Evolutionary conservation across 2,888 invertebrate species (phyloP).

Genomic region (Phyllotreta striolata): DNA sequence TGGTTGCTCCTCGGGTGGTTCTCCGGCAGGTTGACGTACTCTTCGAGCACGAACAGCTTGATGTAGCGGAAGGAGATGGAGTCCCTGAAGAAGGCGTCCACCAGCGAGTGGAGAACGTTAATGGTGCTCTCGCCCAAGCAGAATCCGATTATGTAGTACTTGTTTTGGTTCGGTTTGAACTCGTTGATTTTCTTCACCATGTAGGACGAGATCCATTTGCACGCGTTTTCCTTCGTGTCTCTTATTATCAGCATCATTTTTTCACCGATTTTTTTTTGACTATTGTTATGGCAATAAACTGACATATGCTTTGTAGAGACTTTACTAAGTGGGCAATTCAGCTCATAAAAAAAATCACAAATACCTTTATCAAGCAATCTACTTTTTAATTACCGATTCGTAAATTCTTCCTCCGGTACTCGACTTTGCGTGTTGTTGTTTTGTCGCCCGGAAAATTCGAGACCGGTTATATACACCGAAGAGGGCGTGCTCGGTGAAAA

Average conservation of each 20-base stretch:
- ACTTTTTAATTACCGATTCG: too few relatives aligned
- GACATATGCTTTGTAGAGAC: too few relatives aligned
- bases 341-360: too few relatives aligned
- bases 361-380: too few relatives aligned
- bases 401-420: too few relatives aligned
- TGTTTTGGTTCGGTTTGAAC: conserved; percentile 70
- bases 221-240: background rate
- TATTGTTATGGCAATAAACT: too few relatives aligned
- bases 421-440: too few relatives aligned
- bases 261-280: background rate
- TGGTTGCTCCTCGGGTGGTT: conserved; percentile 95
- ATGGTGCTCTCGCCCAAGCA: conserved; percentile 84
- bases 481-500: conserved; percentile 20
- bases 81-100: conserved; percentile 83
- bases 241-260: conserved; percentile 10
- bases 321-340: too few relatives aligned
- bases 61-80: conserved; percentile 91
- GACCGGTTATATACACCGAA: too few relatives aligned
- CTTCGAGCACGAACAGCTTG: conserved; percentile 98
- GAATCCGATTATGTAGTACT: conserved; percentile 67
- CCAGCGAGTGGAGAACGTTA: conserved; percentile 91
- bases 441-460: too few relatives aligned
- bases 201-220: conserved; percentile 94
- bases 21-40: conserved; percentile 90
- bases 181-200: conserved; percentile 81